Base-by-base conservation (phyloP, 2,888 invertebrate species). In the Choreutis nemorana region DNA sequence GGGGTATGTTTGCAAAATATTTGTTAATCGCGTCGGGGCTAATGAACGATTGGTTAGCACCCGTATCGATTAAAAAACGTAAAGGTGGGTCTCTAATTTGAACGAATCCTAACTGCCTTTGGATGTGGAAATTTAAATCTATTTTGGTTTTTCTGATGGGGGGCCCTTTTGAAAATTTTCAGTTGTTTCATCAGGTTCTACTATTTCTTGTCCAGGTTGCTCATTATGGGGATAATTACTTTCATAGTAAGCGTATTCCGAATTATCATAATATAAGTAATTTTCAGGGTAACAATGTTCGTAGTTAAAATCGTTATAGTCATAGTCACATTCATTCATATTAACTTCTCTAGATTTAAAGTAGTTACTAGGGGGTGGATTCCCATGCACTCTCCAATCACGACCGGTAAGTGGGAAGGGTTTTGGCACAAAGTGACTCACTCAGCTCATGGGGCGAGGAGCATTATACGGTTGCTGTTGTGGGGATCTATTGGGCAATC, bases 31-130 rank as follows among this genome's bases (percentile, higher is more conserved):
- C 34, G n/a, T 40, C 39, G 0, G 47, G 45, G 14, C 42, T 45
- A 2, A 44, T 36, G 23, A 49, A 45, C 0, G 42, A 44, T 29
- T 39, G 39, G 8, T 42, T 44, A 1, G 43, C 44, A n/a, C n/a
- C n/a, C 0, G 41, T 44, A 9, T 45, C 45, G 8, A 48, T 39
- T 3, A 48, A 23, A 3, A 48, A 12, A 11, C 39, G 44, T 4
- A 44, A 11, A 7, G 43, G 44, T 2, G 43, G 46, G 2, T 42
- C 28, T 0, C n/a, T 1, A 4, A 45, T 42, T 9, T 43, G 31
- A 4, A 48, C 38, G 9, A 32, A 45, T 0, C 38, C 38, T 11
- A 45, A 12, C 16, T 45, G 40, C 13, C 41, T 24, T 20, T 41
- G 24, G 1, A 33, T 39, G 10, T 48, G 42, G 4, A 44, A 20